These are phyloP conservation scores for Henricia sp. DNA, from an alignment of 53 echinoderm and acorn worm species.

Conservation along the genomic window DNA sequence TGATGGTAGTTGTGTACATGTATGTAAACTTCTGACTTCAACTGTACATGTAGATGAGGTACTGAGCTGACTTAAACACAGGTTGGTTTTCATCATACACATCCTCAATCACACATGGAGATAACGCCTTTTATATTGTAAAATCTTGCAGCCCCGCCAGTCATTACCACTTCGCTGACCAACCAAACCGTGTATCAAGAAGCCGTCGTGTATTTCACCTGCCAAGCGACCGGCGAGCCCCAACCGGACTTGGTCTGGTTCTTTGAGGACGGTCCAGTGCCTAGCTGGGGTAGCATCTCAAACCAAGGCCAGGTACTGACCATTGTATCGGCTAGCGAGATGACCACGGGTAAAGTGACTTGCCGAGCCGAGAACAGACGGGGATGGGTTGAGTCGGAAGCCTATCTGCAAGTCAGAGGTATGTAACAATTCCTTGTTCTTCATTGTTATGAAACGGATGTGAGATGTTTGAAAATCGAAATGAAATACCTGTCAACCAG, in stretches of 20 bases:
- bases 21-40: too few species aligned
- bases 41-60: too few species aligned
- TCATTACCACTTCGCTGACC: slow-evolving; percentile 59
- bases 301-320: slow-evolving; percentile 71
- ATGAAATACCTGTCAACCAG: too few species aligned
- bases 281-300: slow-evolving; percentile 76
- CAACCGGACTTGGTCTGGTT: slow-evolving; percentile 75
- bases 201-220: slow-evolving; percentile 78
- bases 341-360: slow-evolving; percentile 67
- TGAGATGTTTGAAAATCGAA: too few species aligned
- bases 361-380: slow-evolving; percentile 79
- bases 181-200: slow-evolving; percentile 86
- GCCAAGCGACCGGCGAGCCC: slow-evolving; percentile 82
- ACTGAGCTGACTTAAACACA: too few species aligned
- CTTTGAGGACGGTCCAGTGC: slow-evolving; percentile 80
- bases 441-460: too few species aligned
- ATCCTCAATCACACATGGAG: too few species aligned
- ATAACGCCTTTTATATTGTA: too few species aligned
- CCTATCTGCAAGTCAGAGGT: slow-evolving; percentile 80
- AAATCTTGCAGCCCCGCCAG: slow-evolving; percentile 77
- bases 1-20: too few species aligned
- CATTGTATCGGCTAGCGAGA: slow-evolving; percentile 58
- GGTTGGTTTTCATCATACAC: too few species aligned
- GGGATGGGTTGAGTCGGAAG: slow-evolving; percentile 66
- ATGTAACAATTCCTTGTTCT: too few species aligned